Conservation (phyloP, 2,797 vertebrate species). For the Australoheros facetus region DNA sequence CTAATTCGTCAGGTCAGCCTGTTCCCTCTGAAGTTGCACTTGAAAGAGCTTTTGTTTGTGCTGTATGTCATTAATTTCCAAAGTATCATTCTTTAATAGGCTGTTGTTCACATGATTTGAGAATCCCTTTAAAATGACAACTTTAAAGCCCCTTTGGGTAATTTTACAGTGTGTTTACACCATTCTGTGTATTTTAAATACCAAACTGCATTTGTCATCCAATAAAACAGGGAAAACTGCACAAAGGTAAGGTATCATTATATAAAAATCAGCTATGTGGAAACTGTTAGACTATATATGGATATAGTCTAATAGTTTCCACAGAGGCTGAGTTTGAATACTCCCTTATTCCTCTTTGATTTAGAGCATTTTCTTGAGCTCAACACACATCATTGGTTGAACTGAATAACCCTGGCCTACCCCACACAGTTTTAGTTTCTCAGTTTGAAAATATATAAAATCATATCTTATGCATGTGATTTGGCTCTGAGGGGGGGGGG, state of each 20-base stretch:
- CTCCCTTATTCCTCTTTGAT: constrained; percentile 2
- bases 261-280: background rate
- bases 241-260: background rate
- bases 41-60: background rate
- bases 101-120: constrained; percentile 8
- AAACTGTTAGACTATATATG: background rate
- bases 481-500: background rate
- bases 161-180: constrained; percentile 11
- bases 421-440: background rate
- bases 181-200: constrained; percentile 24
- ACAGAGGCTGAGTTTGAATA: background rate
- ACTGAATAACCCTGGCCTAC: background rate
- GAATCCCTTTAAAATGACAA: constrained; percentile 7
- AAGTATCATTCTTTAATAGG: constrained; percentile 11
- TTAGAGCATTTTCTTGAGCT: background rate
- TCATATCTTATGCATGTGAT: background rate
- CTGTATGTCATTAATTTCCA: background rate
- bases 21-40: background rate
- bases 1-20: background rate
- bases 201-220: background rate
- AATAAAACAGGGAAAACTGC: background rate
- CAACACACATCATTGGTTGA: background rate
- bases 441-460: background rate
- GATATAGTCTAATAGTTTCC: constrained; percentile 3
- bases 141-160: background rate